Evolutionary conservation across 1,140 invertebrate genomes (phyloP).

Genomic region (Hyphantria cunea): DNA sequence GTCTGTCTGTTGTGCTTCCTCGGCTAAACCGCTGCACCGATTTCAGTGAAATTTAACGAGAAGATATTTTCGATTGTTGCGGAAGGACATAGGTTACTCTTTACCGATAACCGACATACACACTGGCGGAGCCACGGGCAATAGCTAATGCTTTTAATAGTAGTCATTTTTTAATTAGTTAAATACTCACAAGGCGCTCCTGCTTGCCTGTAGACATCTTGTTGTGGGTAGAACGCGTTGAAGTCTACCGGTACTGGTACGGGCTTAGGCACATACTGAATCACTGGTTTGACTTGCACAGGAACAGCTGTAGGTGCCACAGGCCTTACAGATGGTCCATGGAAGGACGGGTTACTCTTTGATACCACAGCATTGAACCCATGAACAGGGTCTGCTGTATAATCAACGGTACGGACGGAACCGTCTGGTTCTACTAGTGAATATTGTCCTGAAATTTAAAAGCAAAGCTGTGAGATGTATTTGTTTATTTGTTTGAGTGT

Average conservation of each 20-base stretch:
- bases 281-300: conserved; percentile 32
- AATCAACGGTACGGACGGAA: conserved; percentile 85
- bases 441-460: conserved; percentile 82
- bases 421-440: conserved; percentile 87
- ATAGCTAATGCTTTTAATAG: no score
- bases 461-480: background rate
- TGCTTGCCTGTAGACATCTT: conserved; percentile 1
- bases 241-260: conserved; percentile 61
- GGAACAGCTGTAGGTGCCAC: conserved; percentile 15
- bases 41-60: no score
- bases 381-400: conserved; percentile 82
- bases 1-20: no score
- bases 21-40: no score
- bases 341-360: conserved; percentile 81
- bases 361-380: conserved; percentile 84
- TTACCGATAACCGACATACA: no score
- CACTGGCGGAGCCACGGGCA: no score
- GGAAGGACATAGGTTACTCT: no score
- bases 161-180: no score
- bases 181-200: conserved; percentile 13
- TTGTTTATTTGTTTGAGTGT: no score
- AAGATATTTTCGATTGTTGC: no score
- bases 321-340: conserved; percentile 60
- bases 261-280: conserved; percentile 36
- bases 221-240: conserved; percentile 35